These are phyloP conservation scores for Hemibagrus wyckioides DNA, from an alignment of 2,113 vertebrate genomes.

Conservation along the genomic window DNA sequence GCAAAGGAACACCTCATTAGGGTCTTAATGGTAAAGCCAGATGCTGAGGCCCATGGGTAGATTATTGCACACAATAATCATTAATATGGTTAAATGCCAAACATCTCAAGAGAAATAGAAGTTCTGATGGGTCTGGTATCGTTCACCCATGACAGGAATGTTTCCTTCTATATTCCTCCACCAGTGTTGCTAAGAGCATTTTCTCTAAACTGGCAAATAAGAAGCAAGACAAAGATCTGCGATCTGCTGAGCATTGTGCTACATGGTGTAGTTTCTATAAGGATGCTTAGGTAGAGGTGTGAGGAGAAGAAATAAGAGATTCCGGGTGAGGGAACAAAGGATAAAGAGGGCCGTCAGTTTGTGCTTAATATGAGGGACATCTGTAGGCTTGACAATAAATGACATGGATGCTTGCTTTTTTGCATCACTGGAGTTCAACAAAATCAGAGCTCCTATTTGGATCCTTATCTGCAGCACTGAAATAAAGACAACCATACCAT, in stretches of 20 bases:
- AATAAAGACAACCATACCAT: conserved; percentile 37
- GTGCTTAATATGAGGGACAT: conserved; percentile 53
- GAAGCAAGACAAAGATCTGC: neutral
- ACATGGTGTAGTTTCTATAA: neutral
- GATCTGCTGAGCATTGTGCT: neutral
- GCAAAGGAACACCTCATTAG: conserved; percentile 72
- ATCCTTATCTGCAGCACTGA: conserved; percentile 18
- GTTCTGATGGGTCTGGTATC: neutral
- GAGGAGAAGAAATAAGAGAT: neutral
- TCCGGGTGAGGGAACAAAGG: neutral
- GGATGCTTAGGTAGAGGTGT: neutral
- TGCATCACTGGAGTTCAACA: conserved; percentile 44
- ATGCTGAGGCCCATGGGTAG: conserved; percentile 66
- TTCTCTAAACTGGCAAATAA: neutral
- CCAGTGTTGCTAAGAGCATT: neutral
- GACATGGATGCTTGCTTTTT: conserved; percentile 58
- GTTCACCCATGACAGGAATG: conserved; percentile 17
- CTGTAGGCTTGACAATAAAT: conserved; percentile 55
- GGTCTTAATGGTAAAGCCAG: conserved; percentile 72
- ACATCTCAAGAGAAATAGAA: conserved; percentile 58
- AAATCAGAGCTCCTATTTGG: conserved; percentile 21
- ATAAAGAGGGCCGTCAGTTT: conserved; percentile 63
- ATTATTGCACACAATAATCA: conserved; percentile 66
- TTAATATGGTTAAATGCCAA: conserved; percentile 64
- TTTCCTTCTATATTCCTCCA: neutral